Evolutionary conservation across 2,797 vertebrate species (phyloP), one percentile per base, ranked within the genome.

Genomic region (Xenentodon cancila): DNA sequence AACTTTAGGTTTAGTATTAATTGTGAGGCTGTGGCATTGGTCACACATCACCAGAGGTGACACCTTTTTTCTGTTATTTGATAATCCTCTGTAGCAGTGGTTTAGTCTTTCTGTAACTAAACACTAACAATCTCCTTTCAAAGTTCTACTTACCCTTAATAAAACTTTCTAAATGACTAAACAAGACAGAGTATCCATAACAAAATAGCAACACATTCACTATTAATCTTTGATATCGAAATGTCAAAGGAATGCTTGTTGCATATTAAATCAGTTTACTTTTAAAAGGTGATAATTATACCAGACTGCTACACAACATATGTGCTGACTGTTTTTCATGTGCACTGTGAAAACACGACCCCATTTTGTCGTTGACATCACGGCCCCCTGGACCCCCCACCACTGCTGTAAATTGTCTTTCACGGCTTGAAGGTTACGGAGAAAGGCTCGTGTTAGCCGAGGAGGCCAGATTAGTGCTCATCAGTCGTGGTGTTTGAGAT

Each of bases 391-490:
- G 59, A 81, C 83, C 73, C 71, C 80, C 88, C 12, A 52, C 80
- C 80, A 78, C 77, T 84, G 88, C 78, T 60, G 55, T 84, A 87
- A 91, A 92, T 91, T 90, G 85, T 51, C 78, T 91, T 91, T 87
- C 78, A 84, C 76, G 79, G 84, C 78, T 88, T 84, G 81, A 82
- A 88, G 82, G 77, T 88, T 84, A 79, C 80, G 85, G 70, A 88
- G 87, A 84, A 92, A 86, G 82, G 81, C 77, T 63, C 56, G 60
- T 81, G 75, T 90, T 88, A 87, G 88, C 81, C 68, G 83, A 87
- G 90, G 87, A 91, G 88, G 88, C 92, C 91, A 91, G 95, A 97
- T 96, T 95, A 96, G 92, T 86, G 93, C 92, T 95, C 95, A 97
- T 96, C 95, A 96, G 91, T 92, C 68, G 87, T 75, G 82, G 84